Evolutionary conservation across 2,797 vertebrate genomes (phyloP).

Genomic region (Syncerus caffer): DNA sequence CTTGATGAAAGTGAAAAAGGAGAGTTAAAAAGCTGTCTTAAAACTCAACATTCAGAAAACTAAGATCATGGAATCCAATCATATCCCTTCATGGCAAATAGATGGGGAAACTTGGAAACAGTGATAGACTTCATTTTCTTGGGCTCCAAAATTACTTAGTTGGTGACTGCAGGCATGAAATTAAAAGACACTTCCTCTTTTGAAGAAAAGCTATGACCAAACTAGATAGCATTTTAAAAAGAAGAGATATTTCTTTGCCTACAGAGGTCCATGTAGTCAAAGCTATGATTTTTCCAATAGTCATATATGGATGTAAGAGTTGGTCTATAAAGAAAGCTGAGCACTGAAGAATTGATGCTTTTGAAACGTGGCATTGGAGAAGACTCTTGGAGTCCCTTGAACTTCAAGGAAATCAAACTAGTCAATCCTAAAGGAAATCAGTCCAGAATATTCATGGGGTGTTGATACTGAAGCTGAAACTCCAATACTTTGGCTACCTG

Average conservation of each 20-base stretch:
- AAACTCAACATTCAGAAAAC: background rate
- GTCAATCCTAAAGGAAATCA: background rate
- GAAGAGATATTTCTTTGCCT: background rate
- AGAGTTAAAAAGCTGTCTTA: background rate
- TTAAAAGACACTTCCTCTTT: background rate
- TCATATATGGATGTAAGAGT: background rate
- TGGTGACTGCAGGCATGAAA: background rate
- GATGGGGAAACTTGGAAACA: background rate
- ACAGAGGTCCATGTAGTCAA: background rate
- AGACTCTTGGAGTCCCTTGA: background rate
- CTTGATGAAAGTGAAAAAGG: background rate
- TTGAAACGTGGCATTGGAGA: background rate
- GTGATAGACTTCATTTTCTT: background rate
- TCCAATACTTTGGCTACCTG: background rate
- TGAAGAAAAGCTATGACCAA: background rate
- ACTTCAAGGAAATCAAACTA: background rate
- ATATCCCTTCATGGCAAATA: background rate
- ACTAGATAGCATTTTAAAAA: background rate
- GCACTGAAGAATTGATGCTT: fast-evolving
- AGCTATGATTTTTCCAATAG: background rate
- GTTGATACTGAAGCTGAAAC: background rate
- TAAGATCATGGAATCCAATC: background rate
- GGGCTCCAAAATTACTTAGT: background rate
- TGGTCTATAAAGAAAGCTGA: background rate
- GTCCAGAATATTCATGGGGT: background rate